Evolutionary conservation across 2,888 invertebrate species (phyloP), one percentile per base, ranked within the genome.

Genomic region (Tuberolachnus salignus): DNA sequence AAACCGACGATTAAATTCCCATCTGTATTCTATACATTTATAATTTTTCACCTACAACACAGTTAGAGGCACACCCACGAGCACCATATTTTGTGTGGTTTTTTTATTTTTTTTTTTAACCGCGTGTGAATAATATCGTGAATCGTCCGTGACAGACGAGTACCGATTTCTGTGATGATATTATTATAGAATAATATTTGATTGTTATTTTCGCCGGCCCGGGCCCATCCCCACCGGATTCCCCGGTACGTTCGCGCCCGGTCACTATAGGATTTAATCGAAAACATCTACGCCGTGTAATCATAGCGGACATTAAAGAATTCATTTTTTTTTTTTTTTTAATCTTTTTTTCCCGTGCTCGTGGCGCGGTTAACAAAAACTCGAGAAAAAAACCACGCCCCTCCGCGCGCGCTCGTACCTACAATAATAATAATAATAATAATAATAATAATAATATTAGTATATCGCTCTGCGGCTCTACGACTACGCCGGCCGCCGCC

Each of bases 311-410:
- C 59, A 61, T 72, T 72, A 49, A 34, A 19, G 49, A 19, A 72
- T 72, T 61, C 34, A 34, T 34, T 61, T 61, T 23, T n/a, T n/a
- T n/a, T n/a, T n/a, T n/a, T n/a, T n/a, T n/a, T n/a, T n/a, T n/a
- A n/a, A n/a, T n/a, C n/a, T n/a, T n/a, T n/a, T 46, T 69, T 19
- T 26, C 19, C 49, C 49, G n/a, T 72, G 46, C 72, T 10, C 61
- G 49, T 49, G 9, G 34, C 13, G 53, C 10, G 63, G 51, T 19
- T 16, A 49, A 63, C 63, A 44, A 57, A 57, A 70, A 44, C 69
- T 69, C n/a, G n/a, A 34, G 34, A 34, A 34, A 34, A 69, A 73
- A 64, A 73, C 73, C 73, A 73, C 73, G 73, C 73, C 73, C 53
- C 42, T 23, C 63, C 53, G 53, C 44, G 16, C 46, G 14, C 34